Percentiles rank a stretch among this genome's conserved stretches.
phyloP scores from a whole-genome alignment of 2,888 invertebrate species.

The Cyrtodaria siliqua region DNA sequence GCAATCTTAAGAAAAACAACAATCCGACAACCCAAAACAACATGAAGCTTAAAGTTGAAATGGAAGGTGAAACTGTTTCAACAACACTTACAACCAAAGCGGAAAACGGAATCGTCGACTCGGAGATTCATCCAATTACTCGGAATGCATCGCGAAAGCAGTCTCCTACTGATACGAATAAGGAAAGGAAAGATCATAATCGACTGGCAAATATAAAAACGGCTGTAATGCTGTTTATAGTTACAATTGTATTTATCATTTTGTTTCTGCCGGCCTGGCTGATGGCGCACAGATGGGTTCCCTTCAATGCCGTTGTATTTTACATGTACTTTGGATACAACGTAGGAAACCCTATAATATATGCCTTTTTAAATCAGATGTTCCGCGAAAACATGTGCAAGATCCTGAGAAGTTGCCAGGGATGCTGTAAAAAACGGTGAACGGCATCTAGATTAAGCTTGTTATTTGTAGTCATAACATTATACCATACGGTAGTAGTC shows the following conservation, averaged over 20 bases:
- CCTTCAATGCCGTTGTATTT: constrained; percentile 77
- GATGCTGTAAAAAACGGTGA: too few relatives aligned
- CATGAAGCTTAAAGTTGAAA: constrained; percentile 36
- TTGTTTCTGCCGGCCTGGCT: constrained; percentile 83
- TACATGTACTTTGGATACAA: constrained; percentile 85
- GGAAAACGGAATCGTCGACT: constrained; percentile 54
- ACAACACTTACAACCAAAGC: constrained; percentile 67
- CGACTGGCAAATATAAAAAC: constrained; percentile 84
- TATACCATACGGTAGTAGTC: too few relatives aligned
- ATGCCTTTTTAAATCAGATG: constrained; percentile 85
- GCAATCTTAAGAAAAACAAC: constrained; percentile 6
- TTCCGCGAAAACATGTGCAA: constrained; percentile 80
- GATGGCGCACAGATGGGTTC: constrained; percentile 74
- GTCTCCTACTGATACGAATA: constrained; percentile 22
- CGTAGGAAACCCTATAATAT: constrained; percentile 84
- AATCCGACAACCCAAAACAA: constrained; percentile 3
- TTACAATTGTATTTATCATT: constrained; percentile 83
- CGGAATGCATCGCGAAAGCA: constrained; percentile 28
- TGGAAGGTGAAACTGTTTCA: constrained; percentile 46
- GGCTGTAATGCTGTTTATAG: constrained; percentile 85
- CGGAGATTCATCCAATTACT: constrained; percentile 41
- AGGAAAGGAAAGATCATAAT: constrained; percentile 64
- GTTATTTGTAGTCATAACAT: too few relatives aligned
- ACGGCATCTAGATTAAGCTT: too few relatives aligned
- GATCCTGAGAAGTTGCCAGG: too few relatives aligned